Evolutionary conservation across 1,140 invertebrate genomes (phyloP), one percentile per base, ranked within the genome.

Genomic region (Antheraea pernyi): DNA sequence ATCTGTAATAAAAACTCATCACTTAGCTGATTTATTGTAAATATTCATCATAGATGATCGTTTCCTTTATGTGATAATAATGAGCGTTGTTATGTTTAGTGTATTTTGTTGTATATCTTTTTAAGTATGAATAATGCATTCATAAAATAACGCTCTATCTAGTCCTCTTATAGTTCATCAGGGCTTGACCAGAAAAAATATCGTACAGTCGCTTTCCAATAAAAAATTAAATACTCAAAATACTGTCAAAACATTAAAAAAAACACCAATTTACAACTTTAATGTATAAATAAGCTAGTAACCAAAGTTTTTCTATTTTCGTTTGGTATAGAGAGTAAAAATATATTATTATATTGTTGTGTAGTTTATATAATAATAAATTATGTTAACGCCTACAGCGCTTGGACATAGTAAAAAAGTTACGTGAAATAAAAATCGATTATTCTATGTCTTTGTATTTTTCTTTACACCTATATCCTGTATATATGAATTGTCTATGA

Each of bases 231-330:
- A 22, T 60, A 60, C 59, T 60, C 59, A 30, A 11, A 60, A 60
- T 30, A 60, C 59, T 60, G 19, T 19, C 19, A 61, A 22, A 22
- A 16, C 30, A 61, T 36, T n/a, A 13, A 8, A 36, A 61, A 36
- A 61, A 61, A 74, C 66, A 74, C 67, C 67, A 73, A 74, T 72
- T 64, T 68, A 22, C 36, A 73, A 69, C 67, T 62, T 67, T 70
- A 69, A 75, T 71, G 70, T 71, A 68, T 61, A 76, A 78, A 61
- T 84, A 86, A 89, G 89, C 89, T 91, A 89, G 83, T 78, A 87
- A 91, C 89, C 89, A 91, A 91, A 91, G 89, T 86, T 87, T 88
- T 86, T 71, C 22, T 72, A 86, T 85, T 88, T 89, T 85, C 76
- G 85, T 84, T 83, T 83, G 83, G 86, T 85, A 37, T 65, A 65